Conservation (phyloP, 2,797 vertebrate genomes). For the Leptoclinus maculatus region DNA sequence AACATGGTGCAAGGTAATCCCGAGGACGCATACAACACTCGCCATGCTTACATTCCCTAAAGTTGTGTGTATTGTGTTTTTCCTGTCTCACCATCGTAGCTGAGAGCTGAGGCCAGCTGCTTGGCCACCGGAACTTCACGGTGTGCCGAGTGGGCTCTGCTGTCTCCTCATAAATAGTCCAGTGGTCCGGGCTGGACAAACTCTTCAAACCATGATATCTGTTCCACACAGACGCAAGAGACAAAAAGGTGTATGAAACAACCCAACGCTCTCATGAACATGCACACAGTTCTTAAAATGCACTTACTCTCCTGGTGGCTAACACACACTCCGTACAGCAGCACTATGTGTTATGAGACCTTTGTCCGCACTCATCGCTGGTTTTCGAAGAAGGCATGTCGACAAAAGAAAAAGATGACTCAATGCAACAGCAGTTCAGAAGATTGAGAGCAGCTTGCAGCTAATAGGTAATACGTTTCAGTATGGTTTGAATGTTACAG, state of each 20-base stretch:
- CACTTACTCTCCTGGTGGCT: slow-evolving; percentile 96
- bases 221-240: slow-evolving; percentile 17
- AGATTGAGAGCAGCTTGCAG: not conserved
- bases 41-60: not conserved
- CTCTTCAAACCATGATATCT: slow-evolving; percentile 99
- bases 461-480: not conserved
- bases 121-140: slow-evolving; percentile 98
- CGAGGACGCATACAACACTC: not conserved
- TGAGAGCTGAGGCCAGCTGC: slow-evolving; percentile 95
- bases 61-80: not conserved
- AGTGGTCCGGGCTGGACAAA: slow-evolving; percentile 93
- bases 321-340: slow-evolving; percentile 96
- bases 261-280: not conserved
- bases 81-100: slow-evolving; percentile 92
- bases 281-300: not conserved
- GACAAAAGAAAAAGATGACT: slow-evolving; percentile 24
- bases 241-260: not conserved
- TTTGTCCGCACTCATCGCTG: slow-evolving; percentile 98
- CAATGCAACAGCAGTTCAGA: not conserved
- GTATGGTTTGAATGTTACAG: not conserved
- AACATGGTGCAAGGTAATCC: not conserved
- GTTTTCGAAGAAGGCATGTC: slow-evolving; percentile 98
- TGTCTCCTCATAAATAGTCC: slow-evolving; percentile 95
- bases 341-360: slow-evolving; percentile 96
- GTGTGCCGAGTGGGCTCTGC: slow-evolving; percentile 87